These are phyloP conservation scores for Acomys russatus DNA, from an alignment of 2,797 vertebrate species.

Conservation along the genomic window DNA sequence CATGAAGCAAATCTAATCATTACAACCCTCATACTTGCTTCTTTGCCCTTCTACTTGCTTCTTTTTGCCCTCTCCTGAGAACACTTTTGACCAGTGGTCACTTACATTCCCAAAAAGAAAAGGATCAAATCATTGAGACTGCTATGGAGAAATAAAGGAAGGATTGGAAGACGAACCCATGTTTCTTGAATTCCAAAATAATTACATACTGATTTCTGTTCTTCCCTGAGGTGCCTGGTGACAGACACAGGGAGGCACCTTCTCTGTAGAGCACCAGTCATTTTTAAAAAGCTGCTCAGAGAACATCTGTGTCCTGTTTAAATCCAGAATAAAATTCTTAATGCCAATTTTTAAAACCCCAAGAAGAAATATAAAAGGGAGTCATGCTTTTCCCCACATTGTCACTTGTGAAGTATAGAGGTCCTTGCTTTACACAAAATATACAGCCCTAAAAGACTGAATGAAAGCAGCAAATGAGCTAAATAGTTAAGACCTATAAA, in stretches of 20 bases:
- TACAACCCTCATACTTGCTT: constrained; percentile 16
- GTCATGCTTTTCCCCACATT: constrained; percentile 79
- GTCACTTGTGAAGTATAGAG: constrained; percentile 60
- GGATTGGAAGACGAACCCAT: constrained; percentile 78
- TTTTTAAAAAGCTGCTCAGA: constrained; percentile 85
- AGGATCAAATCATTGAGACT: constrained; percentile 72
- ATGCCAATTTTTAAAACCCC: constrained; percentile 80
- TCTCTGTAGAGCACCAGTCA: constrained; percentile 82
- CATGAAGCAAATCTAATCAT: constrained; percentile 53
- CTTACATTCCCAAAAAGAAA: constrained; percentile 75
- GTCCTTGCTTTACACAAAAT: constrained; percentile 63
- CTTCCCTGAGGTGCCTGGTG: constrained; percentile 82
- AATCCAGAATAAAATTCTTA: constrained; percentile 85
- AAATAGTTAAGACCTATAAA: constrained; percentile 61
- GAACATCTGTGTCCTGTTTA: constrained; percentile 84
- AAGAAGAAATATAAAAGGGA: constrained; percentile 78
- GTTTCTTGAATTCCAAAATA: constrained; percentile 81
- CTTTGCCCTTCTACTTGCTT: neutral
- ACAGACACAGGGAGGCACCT: constrained; percentile 81
- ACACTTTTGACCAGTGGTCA: constrained; percentile 62
- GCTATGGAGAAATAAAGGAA: constrained; percentile 80
- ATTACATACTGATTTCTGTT: constrained; percentile 83
- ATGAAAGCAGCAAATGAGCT: constrained; percentile 42
- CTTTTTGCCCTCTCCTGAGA: constrained; percentile 69
- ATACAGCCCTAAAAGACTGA: constrained; percentile 65